Base-by-base conservation (phyloP, 2,113 vertebrate genomes). In the Paralichthys olivaceus region DNA sequence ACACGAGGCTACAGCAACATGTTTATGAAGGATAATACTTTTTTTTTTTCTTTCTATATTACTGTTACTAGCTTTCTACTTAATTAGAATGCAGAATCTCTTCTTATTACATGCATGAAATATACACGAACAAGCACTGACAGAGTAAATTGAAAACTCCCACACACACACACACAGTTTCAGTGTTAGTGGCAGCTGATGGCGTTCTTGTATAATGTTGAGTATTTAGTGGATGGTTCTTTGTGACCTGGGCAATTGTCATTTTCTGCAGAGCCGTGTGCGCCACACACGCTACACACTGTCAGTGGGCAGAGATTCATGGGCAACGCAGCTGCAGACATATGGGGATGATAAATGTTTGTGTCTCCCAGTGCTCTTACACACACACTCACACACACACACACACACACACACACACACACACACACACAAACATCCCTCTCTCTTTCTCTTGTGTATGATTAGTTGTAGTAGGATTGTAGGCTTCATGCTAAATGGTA, bases 321-420 rank as follows among this genome's bases (percentile, higher is more conserved):
- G 67, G 37, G 17, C 20, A 19, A 34, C 55, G 2, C 45, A 71
- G 15, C 25, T 23, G 2, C 45, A 71, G 15, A 45, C 28, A 45
- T 63, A 37, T 32, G 54, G 56, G 8, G n/a, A 73, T 73, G 49
- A 73, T 67, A 26, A 73, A 68, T 62, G 69, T 73, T 32, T 56
- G 34, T 72, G 69, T 68, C 56, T 4, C 20, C 25, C 61, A 54
- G 2, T 13, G 43, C 53, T 55, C 28, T 26, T 15, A 25, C 29
- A 40, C 29, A 55, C 5, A 43, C 22, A 49, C 59, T 54, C 17
- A 73, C 47, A 61, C n/a, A 29, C 49, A 29, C 3, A 55, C 17
- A 53, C n/a, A 25, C 29, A 40, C 29, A 55, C 5, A 43, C 22
- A 49, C n/a, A 25, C 29, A 40, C 29, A 55, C 5, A 43, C 22